phyloP scores from a whole-genome alignment of 1,140 invertebrate species.

The Argopecten irradians region DNA sequence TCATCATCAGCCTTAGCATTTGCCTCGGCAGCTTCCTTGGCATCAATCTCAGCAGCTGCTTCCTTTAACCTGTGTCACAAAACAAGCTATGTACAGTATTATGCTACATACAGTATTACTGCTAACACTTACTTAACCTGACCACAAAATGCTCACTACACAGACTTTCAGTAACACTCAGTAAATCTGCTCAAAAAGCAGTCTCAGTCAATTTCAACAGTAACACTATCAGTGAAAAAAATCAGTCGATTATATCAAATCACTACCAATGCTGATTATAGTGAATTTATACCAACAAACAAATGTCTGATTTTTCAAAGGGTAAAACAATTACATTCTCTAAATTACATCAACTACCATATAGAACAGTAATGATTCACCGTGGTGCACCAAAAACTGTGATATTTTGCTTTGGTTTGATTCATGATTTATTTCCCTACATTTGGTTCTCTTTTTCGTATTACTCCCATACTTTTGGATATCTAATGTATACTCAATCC shows the following conservation, averaged over 20 bases:
- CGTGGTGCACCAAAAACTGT: too few species aligned
- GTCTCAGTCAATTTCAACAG: not conserved
- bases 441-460: too few species aligned
- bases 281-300: too few species aligned
- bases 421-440: too few species aligned
- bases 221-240: not conserved
- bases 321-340: too few species aligned
- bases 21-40: slow-evolving; percentile 45
- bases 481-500: too few species aligned
- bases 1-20: slow-evolving; percentile 53
- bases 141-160: not conserved
- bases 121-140: not conserved
- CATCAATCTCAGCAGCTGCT: slow-evolving; percentile 48
- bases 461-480: too few species aligned
- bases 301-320: too few species aligned
- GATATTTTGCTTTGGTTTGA: too few species aligned
- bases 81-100: not conserved
- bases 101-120: not conserved
- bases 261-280: too few species aligned
- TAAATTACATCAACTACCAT: too few species aligned
- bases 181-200: not conserved
- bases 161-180: not conserved
- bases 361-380: too few species aligned
- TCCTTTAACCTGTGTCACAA: slow-evolving; percentile 33
- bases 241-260: not conserved